Evolutionary conservation across 2,113 vertebrate species (phyloP), one percentile per base, ranked within the genome.

Genomic region (Aleadryas rufinucha): DNA sequence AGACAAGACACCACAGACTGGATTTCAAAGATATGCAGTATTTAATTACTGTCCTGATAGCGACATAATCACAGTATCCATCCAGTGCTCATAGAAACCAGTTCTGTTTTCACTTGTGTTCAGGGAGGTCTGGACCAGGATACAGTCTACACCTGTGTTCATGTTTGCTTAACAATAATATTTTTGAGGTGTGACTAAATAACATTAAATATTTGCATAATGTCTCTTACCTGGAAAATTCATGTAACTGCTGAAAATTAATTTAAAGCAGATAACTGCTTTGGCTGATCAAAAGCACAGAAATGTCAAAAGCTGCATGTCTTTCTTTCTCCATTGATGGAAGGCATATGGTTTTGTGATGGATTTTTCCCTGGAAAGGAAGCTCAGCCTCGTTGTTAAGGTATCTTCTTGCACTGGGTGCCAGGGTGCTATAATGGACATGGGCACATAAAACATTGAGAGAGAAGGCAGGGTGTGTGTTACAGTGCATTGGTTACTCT

Each of bases 1-100:
- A 93, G 96, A 93, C 64, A 59, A 86, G 94, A 95, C 76, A 93
- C 79, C 56, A 42, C 68, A 70, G 94, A 45, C 91, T 90, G 80
- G 76, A 68, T 96, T 97, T 95, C 96, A 92, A 69, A 93, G 95
- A 93, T 88, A 90, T 1, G 42, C 61, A 31, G 92, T 95, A 93
- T 95, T 95, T 93, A 95, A 89, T 95, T 95, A 95, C 90, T 90
- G 76, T 61, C 50, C 76, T 86, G 90, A 83, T 95, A 90, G 61
- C 7, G 6, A 41, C 79, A 77, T 81, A 95, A 96, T 96, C 52
- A 86, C 94, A 59, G 69, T 82, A 76, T 84, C 52, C 37, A 64
- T 84, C 56, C 87, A 65, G 74, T 53, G 57, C 35, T 45, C 11
- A 30, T 42, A 31, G 70, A 91, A 78, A 56, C 59, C 69, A 75